phyloP scores from a whole-genome alignment of 2,113 vertebrate genomes.

The Gasterosteus aculeatus region DNA sequence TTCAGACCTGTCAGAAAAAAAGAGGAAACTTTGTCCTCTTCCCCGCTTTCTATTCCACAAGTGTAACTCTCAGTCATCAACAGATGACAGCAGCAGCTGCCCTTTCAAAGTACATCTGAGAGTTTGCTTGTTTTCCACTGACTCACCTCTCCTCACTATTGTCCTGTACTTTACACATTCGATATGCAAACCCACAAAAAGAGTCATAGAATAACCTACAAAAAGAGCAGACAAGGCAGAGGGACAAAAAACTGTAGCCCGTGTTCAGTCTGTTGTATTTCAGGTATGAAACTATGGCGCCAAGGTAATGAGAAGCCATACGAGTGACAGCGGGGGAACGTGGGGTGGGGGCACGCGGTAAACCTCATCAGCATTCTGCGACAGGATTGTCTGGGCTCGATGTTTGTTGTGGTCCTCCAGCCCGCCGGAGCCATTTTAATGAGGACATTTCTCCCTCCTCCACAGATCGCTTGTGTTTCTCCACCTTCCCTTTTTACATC shows the following conservation, averaged over 20 bases:
- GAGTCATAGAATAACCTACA: neutral
- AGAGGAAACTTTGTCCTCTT: conserved; percentile 15
- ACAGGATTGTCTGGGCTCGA: conserved; percentile 72
- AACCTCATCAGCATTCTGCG: conserved; percentile 78
- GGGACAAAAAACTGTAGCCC: neutral
- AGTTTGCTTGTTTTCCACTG: conserved; percentile 24
- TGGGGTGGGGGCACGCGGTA: conserved; percentile 45
- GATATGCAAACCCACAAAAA: neutral
- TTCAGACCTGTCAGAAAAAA: conserved; percentile 32
- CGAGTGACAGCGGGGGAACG: conserved; percentile 29
- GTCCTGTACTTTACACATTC: neutral
- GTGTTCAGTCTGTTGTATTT: conserved; percentile 21
- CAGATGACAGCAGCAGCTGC: neutral
- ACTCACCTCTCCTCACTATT: conserved; percentile 9
- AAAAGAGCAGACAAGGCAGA: conserved; percentile 1
- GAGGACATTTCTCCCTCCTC: conserved; percentile 46
- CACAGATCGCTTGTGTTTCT: conserved; percentile 42
- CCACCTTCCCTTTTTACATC: conserved; percentile 57
- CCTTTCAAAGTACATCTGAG: neutral
- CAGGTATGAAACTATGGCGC: conserved; percentile 32
- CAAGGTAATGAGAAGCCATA: conserved; percentile 15
- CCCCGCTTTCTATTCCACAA: conserved; percentile 7
- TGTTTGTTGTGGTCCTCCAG: conserved; percentile 72
- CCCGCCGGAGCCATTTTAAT: conserved; percentile 73
- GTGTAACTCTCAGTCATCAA: conserved; percentile 16